Base-by-base conservation (phyloP, 2,888 invertebrate species). In the Acleris emargana region DNA sequence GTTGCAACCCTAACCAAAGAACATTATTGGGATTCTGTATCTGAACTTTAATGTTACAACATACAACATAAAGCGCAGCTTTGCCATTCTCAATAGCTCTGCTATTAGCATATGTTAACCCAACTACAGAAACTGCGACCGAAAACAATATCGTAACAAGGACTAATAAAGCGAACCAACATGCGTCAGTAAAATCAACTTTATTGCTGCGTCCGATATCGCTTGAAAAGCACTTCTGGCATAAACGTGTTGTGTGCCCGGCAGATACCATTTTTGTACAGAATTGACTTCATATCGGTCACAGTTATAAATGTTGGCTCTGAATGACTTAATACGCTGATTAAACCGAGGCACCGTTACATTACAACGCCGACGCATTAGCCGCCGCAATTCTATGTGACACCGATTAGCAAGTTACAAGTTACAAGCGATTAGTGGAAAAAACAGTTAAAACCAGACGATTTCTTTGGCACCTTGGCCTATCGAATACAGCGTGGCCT, bases 311-410 rank as follows among this genome's bases (percentile, higher is more conserved):
- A 13, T 4, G 13, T 38, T 3, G 13, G 38, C 13, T 38, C 38
- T 38, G 38, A 38, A 13, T 13, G 4, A 13, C 13, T 4, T 84
- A 82, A 85, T 81, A 81, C 77, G 83, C 80, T 88, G 87, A 91
- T 88, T 89, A 87, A 76, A 73, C 72, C 71, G 76, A 70, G 75
- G 81, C 76, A 86, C 87, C 88, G 88, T 88, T 89, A 87, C 79
- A 85, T 80, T 87, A 84, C 82, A 84, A 79, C 79, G 81, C 72
- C 73, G 78, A 78, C 83, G 83, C 87, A 88, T 89, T 88, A 87
- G 81, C 82, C 78, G 82, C 79, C 76, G 76, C 75, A 75, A 80
- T 79, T 77, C 69, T 71, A 69, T 70, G 64, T 63, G 49, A 51
- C 66, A 51, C 3, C 20, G 32, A 57, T 25, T 58, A 73, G 70